Percentiles rank a stretch among this genome's conserved stretches.
Evolutionary conservation across 1,140 invertebrate species (phyloP).

Genomic region (Hermetia illucens): DNA sequence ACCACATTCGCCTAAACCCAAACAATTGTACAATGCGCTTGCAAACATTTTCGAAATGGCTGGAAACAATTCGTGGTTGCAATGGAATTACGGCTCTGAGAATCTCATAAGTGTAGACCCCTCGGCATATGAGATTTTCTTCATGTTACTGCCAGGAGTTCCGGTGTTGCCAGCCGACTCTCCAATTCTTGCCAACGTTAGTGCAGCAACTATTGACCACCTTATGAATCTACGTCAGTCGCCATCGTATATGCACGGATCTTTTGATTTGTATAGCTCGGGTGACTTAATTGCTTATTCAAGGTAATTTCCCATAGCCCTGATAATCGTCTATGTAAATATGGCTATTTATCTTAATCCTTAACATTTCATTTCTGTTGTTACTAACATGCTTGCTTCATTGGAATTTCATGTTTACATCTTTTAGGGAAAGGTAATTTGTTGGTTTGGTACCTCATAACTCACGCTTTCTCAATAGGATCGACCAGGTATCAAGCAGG

Average conservation of each 20-base stretch:
- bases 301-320: constrained; percentile 34
- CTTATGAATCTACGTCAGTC: constrained; percentile 31
- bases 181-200: constrained; percentile 20
- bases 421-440: constrained; percentile 7
- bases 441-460: background rate
- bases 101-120: constrained; percentile 12
- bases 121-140: constrained; percentile 42
- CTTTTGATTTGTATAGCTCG: constrained; percentile 26
- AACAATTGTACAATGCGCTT: constrained; percentile 12
- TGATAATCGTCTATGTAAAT: background rate
- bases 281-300: constrained; percentile 45
- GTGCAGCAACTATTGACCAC: constrained; percentile 15
- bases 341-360: too few relatives aligned
- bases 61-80: constrained; percentile 18
- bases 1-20: constrained; percentile 5
- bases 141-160: constrained; percentile 57
- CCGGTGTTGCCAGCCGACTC: constrained; percentile 47
- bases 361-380: too few relatives aligned
- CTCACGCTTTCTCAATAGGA: background rate
- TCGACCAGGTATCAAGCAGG: background rate
- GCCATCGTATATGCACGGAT: constrained; percentile 41
- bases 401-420: background rate
- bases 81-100: constrained; percentile 21
- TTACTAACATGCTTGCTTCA: constrained; percentile 6
- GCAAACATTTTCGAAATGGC: constrained; percentile 9